Evolutionary conservation across 1,140 invertebrate species (phyloP).

Genomic region (Zaprionus taronus): DNA sequence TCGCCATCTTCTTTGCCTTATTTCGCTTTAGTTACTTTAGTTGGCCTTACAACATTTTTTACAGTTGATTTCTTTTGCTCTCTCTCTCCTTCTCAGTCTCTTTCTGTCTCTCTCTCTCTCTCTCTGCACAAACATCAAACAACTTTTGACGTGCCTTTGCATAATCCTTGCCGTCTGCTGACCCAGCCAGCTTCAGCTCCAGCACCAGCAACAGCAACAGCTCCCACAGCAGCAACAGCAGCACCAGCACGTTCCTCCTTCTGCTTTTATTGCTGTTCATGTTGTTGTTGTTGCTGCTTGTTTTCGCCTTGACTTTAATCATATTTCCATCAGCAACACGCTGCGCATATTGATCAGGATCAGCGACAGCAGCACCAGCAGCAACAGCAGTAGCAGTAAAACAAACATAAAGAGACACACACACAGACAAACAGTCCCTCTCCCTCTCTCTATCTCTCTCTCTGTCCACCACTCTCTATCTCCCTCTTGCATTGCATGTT

Average conservation of each 20-base stretch:
- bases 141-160: conserved; percentile 78
- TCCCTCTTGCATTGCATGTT: not conserved
- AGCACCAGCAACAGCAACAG: conserved; percentile 47
- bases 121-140: conserved; percentile 66
- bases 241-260: conserved; percentile 56
- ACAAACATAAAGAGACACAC: conserved; percentile 45
- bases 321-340: conserved; percentile 75
- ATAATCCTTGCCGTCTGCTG: conserved; percentile 60
- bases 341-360: conserved; percentile 71
- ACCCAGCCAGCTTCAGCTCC: conserved; percentile 47
- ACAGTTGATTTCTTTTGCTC: conserved; percentile 60
- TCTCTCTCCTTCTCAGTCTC: conserved; percentile 13
- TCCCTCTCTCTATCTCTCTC: conserved; percentile 1
- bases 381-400: conserved; percentile 30
- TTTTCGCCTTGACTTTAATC: conserved; percentile 79
- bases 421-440: not conserved
- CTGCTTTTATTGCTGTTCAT: conserved; percentile 9
- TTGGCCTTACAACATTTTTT: conserved; percentile 47
- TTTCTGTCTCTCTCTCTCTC: conserved; percentile 16
- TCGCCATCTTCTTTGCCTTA: conserved; percentile 22
- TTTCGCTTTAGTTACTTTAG: conserved; percentile 21
- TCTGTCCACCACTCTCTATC: not conserved
- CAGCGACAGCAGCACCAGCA: conserved; percentile 16
- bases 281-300: conserved; percentile 39
- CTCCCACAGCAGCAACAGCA: conserved; percentile 45